These are phyloP conservation scores for Tipula vernalis DNA, from an alignment of 2,888 invertebrate species.

Conservation along the genomic window DNA sequence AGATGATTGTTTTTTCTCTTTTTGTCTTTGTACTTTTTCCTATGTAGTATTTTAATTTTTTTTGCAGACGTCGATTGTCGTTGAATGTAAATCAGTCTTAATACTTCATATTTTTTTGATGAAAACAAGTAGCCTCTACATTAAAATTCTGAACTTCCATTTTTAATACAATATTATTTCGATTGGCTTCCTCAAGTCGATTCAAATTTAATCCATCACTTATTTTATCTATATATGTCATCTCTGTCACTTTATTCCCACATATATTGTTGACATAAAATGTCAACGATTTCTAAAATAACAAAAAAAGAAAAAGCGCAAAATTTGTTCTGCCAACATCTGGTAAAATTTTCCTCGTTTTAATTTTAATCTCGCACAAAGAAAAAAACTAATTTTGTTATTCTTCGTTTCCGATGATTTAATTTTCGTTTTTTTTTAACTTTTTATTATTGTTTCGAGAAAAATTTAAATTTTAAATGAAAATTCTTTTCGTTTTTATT, in stretches of 20 bases:
- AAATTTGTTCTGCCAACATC: not conserved
- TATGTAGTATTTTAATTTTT: no score
- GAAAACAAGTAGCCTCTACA: no score
- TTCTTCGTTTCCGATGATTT: not conserved
- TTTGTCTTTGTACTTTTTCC: no score
- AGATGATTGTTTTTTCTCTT: no score
- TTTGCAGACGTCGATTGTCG: no score
- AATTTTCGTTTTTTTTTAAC: not conserved
- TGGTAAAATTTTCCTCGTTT: not conserved
- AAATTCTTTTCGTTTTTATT: not conserved
- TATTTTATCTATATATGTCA: no score
- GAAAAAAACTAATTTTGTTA: not conserved
- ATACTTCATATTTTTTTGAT: no score
- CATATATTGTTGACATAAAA: not conserved
- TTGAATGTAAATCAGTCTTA: no score
- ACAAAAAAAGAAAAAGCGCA: not conserved
- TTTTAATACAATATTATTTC: no score
- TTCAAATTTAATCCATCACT: no score
- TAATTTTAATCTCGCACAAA: not conserved
- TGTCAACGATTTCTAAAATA: not conserved
- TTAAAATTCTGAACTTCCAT: no score
- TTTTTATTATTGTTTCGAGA: not conserved
- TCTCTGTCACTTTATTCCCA: not conserved
- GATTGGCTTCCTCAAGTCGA: no score
- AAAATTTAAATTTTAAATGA: constrained; percentile 4